Evolutionary conservation across 2,888 invertebrate genomes (phyloP).

Genomic region (Allolobophora icterica): DNA sequence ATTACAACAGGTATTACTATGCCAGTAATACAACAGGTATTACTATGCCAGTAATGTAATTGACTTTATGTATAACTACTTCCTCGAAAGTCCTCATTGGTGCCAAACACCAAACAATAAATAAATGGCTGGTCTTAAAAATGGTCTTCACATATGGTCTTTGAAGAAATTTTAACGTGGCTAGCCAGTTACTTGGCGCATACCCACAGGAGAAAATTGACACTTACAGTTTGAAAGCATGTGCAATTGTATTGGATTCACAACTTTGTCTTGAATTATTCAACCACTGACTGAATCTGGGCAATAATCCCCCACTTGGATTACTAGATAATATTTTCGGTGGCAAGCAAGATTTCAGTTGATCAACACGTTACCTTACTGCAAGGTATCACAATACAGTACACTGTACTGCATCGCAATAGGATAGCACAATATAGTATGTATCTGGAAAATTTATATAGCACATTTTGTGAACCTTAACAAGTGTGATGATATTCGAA

Average conservation of each 20-base stretch:
- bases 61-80: background rate
- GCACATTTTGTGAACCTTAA: too few relatives aligned
- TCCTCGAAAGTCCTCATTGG: background rate
- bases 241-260: background rate
- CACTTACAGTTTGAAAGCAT: background rate
- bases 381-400: background rate
- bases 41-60: background rate
- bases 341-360: background rate
- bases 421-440: too few relatives aligned
- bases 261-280: background rate
- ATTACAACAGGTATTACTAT: constrained; percentile 7
- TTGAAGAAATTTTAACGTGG: too few relatives aligned
- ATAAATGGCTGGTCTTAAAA: background rate
- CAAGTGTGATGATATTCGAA: too few relatives aligned
- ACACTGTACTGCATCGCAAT: background rate
- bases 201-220: background rate
- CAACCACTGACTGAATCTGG: background rate
- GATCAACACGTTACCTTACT: background rate
- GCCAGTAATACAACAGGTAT: background rate
- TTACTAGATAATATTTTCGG: background rate
- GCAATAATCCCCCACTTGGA: background rate
- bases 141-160: background rate
- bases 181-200: background rate
- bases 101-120: background rate
- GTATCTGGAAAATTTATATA: too few relatives aligned